Evolutionary conservation across 2,888 invertebrate genomes (phyloP), one percentile per base, ranked within the genome.

Genomic region (Drosophila rellima): DNA sequence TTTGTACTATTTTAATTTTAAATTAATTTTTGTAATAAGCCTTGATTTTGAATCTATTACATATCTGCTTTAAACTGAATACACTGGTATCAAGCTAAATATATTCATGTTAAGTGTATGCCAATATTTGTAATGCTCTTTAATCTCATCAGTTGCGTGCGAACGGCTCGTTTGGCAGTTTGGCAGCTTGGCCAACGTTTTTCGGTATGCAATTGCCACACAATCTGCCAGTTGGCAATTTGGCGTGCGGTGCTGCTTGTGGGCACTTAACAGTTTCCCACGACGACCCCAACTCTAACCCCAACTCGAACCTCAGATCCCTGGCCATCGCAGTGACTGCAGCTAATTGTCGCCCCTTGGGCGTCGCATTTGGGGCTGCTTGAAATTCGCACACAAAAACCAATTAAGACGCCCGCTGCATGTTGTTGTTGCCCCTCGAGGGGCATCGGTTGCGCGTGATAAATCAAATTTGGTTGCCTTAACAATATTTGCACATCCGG

Each of bases 391-490:
- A 65, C 68, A 59, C 77, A 68, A 72, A 87, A 88, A 81, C 88
- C 80, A 90, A 85, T 90, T 88, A 87, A 80, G 82, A 76, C 71
- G 74, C 77, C 74, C 54, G 82, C 52, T 62, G 70, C 65, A n/a
- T 23, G 23, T 23, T 47, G 66, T 55, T 65, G 70, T 59, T 59
- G 29, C 52, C 60, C 62, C 62, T 51, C 17, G 51, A 51, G 51
- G 45, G 15, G 31, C 45, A 47, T 20, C 20, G 54, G 72, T 62
- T 63, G 80, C 70, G 71, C 73, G 84, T 84, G 81, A 89, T 89
- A 89, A 89, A 89, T 89, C 89, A 89, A 89, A 89, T 90, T 89
- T 88, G 80, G 82, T 88, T 84, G 82, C 85, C 82, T 89, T 83
- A 85, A 89, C 84, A 83, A 81, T 88, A 83, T 87, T 84, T 88